Conservation (phyloP, 2,113 vertebrate species). For the Paraplagusia blochii region DNA sequence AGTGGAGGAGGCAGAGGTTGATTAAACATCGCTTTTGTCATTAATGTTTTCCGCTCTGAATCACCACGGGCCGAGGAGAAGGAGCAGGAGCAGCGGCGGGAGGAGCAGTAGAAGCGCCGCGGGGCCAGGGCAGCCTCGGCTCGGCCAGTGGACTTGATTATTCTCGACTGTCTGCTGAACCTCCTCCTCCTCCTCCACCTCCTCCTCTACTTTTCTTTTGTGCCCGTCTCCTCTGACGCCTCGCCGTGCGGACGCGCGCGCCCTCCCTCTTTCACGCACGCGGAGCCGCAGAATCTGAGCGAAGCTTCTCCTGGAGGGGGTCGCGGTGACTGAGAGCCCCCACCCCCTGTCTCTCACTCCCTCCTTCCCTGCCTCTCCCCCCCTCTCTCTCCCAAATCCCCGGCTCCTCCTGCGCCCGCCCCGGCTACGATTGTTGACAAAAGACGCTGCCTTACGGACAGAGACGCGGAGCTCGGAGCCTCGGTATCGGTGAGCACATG, state of each 20-base stretch:
- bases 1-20: not conserved
- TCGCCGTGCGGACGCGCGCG: slow-evolving; percentile 41
- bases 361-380: slow-evolving; percentile 18
- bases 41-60: slow-evolving; percentile 13
- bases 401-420: slow-evolving; percentile 64
- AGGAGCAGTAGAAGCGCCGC: not conserved
- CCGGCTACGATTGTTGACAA: slow-evolving; percentile 78
- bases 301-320: slow-evolving; percentile 65
- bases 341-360: slow-evolving; percentile 32
- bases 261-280: slow-evolving; percentile 8
- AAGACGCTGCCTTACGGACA: slow-evolving; percentile 67
- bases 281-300: slow-evolving; percentile 62
- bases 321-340: slow-evolving; percentile 67
- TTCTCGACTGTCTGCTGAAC: slow-evolving; percentile 17
- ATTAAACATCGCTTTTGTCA: slow-evolving; percentile 22
- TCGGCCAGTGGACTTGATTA: slow-evolving; percentile 13
- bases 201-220: slow-evolving; percentile 54
- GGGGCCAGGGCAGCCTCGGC: too few relatives aligned
- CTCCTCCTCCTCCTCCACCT: not conserved
- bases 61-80: slow-evolving; percentile 24
- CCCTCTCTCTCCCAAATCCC: slow-evolving; percentile 8
- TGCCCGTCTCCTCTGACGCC: slow-evolving; percentile 34
- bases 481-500: slow-evolving; percentile 46
- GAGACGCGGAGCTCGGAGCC: slow-evolving; percentile 41
- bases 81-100: not conserved